Evolutionary conservation across 2,888 invertebrate genomes (phyloP).

Genomic region (Belgica antarctica): DNA sequence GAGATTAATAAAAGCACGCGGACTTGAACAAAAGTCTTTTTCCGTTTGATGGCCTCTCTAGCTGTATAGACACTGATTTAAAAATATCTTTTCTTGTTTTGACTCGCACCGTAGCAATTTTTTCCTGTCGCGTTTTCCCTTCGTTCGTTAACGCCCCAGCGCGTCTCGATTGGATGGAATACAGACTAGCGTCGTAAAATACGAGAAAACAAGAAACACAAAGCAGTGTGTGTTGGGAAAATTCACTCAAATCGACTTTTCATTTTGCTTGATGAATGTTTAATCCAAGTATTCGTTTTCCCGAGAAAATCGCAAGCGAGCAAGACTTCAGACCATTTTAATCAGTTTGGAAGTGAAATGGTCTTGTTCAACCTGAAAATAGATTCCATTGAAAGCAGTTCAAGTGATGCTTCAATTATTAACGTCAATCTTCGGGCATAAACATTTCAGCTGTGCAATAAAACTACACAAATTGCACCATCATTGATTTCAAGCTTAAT

Average conservation of each 20-base stretch:
- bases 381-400: no score
- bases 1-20: not conserved
- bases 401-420: no score
- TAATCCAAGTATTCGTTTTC: not conserved
- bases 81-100: constrained; percentile 32
- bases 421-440: no score
- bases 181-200: not conserved
- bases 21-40: not conserved
- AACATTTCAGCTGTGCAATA: no score
- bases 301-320: not conserved
- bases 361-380: no score
- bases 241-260: constrained; percentile 41
- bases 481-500: no score
- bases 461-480: no score
- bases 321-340: no score
- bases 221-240: constrained; percentile 5
- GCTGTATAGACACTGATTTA: constrained; percentile 36
- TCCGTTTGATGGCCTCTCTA: constrained; percentile 37
- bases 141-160: constrained; percentile 36
- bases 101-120: constrained; percentile 23
- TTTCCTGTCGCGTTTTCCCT: constrained; percentile 11
- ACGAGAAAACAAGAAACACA: not conserved
- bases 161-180: constrained; percentile 18
- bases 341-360: no score
- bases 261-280: constrained; percentile 41